Base-by-base conservation (phyloP, 2,113 vertebrate genomes). In the Barbus barbus region DNA sequence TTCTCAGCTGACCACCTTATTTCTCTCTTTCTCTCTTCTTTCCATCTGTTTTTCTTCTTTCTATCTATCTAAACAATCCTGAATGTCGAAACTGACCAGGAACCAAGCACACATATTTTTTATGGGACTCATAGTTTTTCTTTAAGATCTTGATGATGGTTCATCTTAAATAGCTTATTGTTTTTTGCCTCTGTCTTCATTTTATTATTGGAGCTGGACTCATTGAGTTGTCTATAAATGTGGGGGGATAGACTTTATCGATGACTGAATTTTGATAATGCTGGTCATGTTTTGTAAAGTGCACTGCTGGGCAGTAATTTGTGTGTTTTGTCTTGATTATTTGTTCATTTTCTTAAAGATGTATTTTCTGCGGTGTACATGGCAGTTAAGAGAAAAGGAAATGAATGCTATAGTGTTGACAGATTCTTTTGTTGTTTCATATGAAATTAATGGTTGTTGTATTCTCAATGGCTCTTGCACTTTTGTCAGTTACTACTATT, bases 171-270 rank as follows among this genome's bases (percentile, higher is more conserved):
- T 61, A 18, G 53, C 33, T 44, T 86, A n/a, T 87, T 93, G 90
- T 78, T 93, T 81, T 90, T 91, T 92, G 86, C 88, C 11, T 0
- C 56, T 22, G 73, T 56, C 14, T 76, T 61, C 44, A 84, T 86
- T 85, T 83, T 74, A 20, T 92, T 89, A 53, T 72, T 91, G 95
- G 97, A 98, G 97, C 97, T 89, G 97, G 97, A 93, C 97, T 98
- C 96, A 91, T 90, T 78, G 78, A 83, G 9, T 60, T 53, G 86
- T 88, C 73, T 76, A 36, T 84, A 83, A 41, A 80, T 85, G 85
- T 82, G 69, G 82, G 79, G n/a, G 24, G 0, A 56, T 69, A 86
- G 87, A 90, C 77, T 84, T 85, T 90, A 83, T 72, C 51, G 81
- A 84, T 78, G 72, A 76, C 53, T 76, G 61, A 89, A 86, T 84